phyloP scores from a whole-genome alignment of 1,140 invertebrate genomes.

The Nasonia vitripennis region DNA sequence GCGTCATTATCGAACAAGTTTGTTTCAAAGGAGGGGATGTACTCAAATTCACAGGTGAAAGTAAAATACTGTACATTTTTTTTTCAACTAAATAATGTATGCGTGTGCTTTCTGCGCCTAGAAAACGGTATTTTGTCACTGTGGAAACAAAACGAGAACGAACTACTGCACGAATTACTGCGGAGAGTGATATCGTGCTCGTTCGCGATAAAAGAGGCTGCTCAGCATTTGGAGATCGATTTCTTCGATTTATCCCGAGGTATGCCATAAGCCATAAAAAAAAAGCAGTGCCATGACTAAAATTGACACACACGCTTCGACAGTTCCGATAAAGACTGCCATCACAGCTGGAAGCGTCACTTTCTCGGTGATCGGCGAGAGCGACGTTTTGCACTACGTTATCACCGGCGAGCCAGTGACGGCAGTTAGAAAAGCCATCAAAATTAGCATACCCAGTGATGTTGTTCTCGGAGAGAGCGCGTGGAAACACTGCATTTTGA shows the following conservation, averaged over 20 bases:
- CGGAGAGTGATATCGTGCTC: slow-evolving; percentile 57
- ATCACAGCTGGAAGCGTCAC: slow-evolving; percentile 61
- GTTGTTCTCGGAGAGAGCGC: slow-evolving; percentile 57
- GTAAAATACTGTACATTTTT: background rate
- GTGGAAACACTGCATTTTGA: slow-evolving; percentile 55
- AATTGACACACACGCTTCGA: background rate
- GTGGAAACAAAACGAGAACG: slow-evolving; percentile 59
- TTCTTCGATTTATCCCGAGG: background rate
- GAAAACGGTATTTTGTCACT: slow-evolving; percentile 60
- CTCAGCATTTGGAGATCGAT: slow-evolving; percentile 40
- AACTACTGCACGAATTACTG: slow-evolving; percentile 55
- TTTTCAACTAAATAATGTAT: background rate
- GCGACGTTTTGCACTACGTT: slow-evolving; percentile 56
- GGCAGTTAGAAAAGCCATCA: slow-evolving; percentile 54
- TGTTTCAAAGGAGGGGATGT: slow-evolving; percentile 64
- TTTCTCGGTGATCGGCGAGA: slow-evolving; percentile 62
- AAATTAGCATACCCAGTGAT: slow-evolving; percentile 53
- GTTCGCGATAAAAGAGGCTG: slow-evolving; percentile 56
- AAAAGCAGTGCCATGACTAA: no score
- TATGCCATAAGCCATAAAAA: background rate
- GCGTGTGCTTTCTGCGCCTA: slow-evolving; percentile 2
- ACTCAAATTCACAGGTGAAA: slow-evolving; percentile 60
- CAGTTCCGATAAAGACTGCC: slow-evolving; percentile 55
- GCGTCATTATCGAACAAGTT: slow-evolving; percentile 60
- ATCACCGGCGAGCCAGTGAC: slow-evolving; percentile 59